Percentiles rank a stretch among this genome's conserved stretches.
Conservation (phyloP, 2,113 vertebrate genomes). For the Chitala chitala region DNA sequence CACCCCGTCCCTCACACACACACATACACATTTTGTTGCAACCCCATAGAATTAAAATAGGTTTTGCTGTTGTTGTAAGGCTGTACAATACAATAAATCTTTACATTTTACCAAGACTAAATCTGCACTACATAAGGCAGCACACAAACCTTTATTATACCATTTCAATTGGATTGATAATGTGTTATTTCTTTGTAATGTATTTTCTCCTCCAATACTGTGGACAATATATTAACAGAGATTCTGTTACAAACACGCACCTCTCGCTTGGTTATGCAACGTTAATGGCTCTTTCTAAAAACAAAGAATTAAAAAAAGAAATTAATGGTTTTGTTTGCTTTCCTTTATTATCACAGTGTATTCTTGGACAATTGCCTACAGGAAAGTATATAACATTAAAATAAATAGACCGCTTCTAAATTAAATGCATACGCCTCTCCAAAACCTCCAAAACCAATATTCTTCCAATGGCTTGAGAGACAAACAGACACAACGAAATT, state of each 20-base stretch:
- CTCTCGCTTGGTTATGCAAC: neutral
- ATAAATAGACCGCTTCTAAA: conserved; percentile 1
- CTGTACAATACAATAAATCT: neutral
- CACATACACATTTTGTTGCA: neutral
- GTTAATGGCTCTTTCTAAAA: neutral
- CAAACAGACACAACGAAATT: neutral
- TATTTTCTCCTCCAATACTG: neutral
- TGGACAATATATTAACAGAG: neutral
- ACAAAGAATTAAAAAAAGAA: neutral
- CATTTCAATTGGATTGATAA: neutral
- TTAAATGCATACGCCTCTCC: neutral
- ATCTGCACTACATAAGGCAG: too few species aligned
- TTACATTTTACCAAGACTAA: too few species aligned
- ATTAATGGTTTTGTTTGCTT: neutral
- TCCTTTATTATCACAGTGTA: neutral
- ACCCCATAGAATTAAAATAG: neutral
- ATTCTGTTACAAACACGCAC: neutral
- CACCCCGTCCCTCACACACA: neutral
- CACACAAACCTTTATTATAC: too few species aligned
- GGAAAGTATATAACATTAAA: conserved; percentile 3
- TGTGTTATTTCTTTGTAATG: neutral
- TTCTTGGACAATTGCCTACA: neutral
- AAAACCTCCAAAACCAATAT: neutral
- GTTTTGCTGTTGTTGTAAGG: too few species aligned
- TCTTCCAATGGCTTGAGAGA: neutral